Evolutionary conservation across 2,113 vertebrate genomes (phyloP).

Genomic region (Dolichotis patagonum): DNA sequence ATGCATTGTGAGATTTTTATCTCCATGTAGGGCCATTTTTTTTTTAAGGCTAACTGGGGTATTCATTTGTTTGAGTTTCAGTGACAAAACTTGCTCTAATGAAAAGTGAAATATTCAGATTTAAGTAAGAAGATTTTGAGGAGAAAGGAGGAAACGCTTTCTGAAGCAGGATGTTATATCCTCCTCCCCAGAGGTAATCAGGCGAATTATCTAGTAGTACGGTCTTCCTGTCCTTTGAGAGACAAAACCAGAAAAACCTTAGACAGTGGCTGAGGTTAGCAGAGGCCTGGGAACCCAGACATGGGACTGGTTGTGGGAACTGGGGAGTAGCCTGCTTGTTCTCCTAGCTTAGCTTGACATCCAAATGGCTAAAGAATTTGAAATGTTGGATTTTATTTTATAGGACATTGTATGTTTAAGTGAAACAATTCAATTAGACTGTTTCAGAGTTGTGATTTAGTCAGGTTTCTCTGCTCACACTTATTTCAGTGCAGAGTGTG

Average conservation of each 20-base stretch:
- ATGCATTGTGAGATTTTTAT: background rate
- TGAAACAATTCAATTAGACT: constrained; percentile 20
- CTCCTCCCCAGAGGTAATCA: background rate
- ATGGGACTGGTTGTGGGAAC: background rate
- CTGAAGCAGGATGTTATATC: background rate
- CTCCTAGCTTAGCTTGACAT: background rate
- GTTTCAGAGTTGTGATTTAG: background rate
- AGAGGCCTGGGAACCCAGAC: background rate
- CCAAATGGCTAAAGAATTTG: constrained; percentile 3
- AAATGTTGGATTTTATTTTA: constrained; percentile 20
- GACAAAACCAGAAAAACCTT: background rate
- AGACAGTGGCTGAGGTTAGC: background rate
- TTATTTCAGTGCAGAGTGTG: background rate
- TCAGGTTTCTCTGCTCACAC: background rate
- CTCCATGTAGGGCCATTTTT: background rate
- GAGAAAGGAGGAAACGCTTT: background rate
- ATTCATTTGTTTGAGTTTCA: background rate
- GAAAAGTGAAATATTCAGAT: background rate
- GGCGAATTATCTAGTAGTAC: background rate
- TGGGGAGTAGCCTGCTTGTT: background rate
- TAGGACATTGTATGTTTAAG: background rate
- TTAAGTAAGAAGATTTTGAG: constrained; percentile 37
- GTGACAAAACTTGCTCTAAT: background rate
- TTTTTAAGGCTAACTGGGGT: background rate
- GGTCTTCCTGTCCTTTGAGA: background rate